Evolutionary conservation across 2,888 invertebrate genomes (phyloP).

Genomic region (Drosophila rellima): DNA sequence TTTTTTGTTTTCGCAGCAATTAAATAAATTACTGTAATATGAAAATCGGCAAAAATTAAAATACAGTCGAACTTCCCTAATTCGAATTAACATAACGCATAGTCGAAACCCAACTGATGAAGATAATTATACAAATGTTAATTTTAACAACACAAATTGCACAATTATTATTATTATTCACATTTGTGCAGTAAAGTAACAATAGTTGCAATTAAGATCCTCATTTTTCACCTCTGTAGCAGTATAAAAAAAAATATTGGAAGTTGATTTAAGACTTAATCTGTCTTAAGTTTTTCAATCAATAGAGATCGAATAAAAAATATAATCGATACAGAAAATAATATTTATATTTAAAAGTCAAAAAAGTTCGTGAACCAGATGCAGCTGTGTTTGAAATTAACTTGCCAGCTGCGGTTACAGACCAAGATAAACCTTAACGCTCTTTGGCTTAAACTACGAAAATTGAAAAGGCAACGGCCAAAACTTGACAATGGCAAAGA

Average conservation of each 20-base stretch:
- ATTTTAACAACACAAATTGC: neutral
- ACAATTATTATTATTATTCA: neutral
- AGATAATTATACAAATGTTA: neutral
- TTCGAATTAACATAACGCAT: neutral
- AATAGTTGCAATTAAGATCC: neutral
- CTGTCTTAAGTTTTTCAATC: no score
- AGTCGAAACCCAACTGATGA: neutral
- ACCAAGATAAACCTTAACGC: constrained; percentile 5
- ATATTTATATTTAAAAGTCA: neutral
- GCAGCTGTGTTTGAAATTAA: neutral
- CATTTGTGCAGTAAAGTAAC: neutral
- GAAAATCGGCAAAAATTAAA: neutral
- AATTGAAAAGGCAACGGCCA: constrained; percentile 3
- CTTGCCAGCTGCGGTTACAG: neutral
- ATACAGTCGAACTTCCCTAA: neutral
- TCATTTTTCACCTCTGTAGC: no score
- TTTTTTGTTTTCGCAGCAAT: constrained; percentile 47
- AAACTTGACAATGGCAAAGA: constrained; percentile 10
- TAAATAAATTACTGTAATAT: constrained; percentile 58
- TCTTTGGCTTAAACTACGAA: constrained; percentile 6
- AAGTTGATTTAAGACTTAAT: no score
- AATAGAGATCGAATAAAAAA: neutral
- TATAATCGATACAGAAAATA: no score
- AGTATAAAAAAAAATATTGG: no score
- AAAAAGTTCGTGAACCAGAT: neutral